Base-by-base conservation (phyloP, 1,140 invertebrate genomes). In the Propsilocerus akamusi region DNA sequence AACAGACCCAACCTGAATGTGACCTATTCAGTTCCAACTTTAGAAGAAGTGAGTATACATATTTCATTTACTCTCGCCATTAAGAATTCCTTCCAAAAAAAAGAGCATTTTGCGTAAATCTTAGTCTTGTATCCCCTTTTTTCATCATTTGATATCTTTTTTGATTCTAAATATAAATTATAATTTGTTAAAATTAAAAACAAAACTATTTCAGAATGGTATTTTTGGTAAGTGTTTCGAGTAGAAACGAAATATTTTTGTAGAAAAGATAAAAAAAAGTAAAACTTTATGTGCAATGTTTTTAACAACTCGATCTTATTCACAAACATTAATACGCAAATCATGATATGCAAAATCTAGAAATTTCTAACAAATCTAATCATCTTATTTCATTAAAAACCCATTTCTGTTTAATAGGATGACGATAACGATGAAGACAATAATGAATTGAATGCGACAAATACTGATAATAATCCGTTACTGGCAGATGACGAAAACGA, bases 1-100 rank as follows among this genome's bases (percentile, higher is more conserved):
- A 72, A 79, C 53, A 83, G 88, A 57, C 82, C 86, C 12, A 37
- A n/a, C 20, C 72, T 89, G 49, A 91, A 89, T 62, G 85, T 93
- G 10, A 87, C 86, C 17, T 92, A 91, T 67, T 81, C 87, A 11
- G 70, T 91, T 46, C 86, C 87, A 0, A 78, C 86, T 59, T 72
- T 80, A 26, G 81, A 89, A 52, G 84, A 88, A 73, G 81, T 81
- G 64, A 62, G 61, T 65, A n/a, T 53, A 50, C 41, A 52, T 26
- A 34, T 46, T 23, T 25, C 26, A 37, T 48, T 51, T 10, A n/a
- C n/a, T n/a, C n/a, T n/a, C 47, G 32, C 22, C 25, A 51, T 11
- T 51, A 25, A 26, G 20, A 49, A 17, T n/a, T 14, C 22, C 10
- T 49, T 1, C 11, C 17, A 8, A 49, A 20, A 10, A 10, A 49